Conservation (phyloP, 2,888 invertebrate species). For the Eupithecia abbreviata region DNA sequence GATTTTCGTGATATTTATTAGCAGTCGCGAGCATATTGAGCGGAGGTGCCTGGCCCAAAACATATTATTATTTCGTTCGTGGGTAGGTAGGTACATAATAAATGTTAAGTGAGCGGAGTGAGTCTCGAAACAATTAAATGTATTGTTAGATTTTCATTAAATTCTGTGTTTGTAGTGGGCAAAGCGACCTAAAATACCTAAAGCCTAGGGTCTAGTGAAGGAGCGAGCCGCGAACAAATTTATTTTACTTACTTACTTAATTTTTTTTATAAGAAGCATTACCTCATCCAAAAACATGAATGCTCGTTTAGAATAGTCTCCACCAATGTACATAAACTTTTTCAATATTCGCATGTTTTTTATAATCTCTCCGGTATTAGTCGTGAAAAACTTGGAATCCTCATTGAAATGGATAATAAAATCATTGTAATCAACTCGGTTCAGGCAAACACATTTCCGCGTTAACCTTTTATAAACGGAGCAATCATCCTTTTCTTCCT, state of each 20-base stretch:
- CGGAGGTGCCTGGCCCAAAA: no score
- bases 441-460: slow-evolving; percentile 72
- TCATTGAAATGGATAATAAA: slow-evolving; percentile 76
- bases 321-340: slow-evolving; percentile 74
- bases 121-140: no score
- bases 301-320: slow-evolving; percentile 65
- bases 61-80: no score
- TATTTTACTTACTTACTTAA: not conserved
- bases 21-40: no score
- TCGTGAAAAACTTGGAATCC: slow-evolving; percentile 64
- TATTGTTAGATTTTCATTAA: no score
- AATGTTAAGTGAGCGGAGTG: no score
- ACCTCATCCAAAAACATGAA: slow-evolving; percentile 74
- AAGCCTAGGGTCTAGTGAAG: no score
- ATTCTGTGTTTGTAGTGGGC: no score
- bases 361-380: slow-evolving; percentile 69
- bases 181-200: no score
- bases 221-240: no score
- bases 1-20: no score
- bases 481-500: slow-evolving; percentile 71
- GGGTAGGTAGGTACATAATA: no score
- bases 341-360: slow-evolving; percentile 74
- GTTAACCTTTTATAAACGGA: slow-evolving; percentile 71
- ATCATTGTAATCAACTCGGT: slow-evolving; percentile 67
- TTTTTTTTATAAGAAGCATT: not conserved